Base-by-base conservation (phyloP, 92 coral and sea anemone genomes). In the Ricordea florida region DNA sequence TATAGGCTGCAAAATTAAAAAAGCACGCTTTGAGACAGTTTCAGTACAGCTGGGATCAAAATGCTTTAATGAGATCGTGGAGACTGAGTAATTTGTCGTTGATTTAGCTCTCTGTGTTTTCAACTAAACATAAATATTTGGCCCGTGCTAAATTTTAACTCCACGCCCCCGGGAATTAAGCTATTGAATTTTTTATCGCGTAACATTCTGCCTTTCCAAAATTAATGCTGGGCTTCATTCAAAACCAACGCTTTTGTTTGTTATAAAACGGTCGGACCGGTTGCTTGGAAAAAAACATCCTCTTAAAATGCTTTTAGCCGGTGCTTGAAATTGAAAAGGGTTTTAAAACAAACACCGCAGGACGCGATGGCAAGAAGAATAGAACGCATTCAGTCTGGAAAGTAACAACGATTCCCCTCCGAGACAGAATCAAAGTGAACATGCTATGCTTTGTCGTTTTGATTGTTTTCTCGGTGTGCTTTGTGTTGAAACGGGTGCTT, bases 121-220 rank as follows among this genome's bases (percentile, higher is more conserved):
- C 26, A 21, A 44, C 33, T 68, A 76, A 67, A 51, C 79, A 79
- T 76, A 84, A 84, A 84, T 77, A 84, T 84, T 84, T 84, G 78
- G 84, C 67, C 55, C 46, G 48, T 56, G 42, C 79, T 62, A 72
- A 70, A 73, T 84, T 79, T 73, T 62, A n/a, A 61, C 72, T 42
- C 89, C 89, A 84, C 89, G 89, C 89, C 89, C 75, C 63, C 43
- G 24, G 58, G 30, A 68, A 61, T 78, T 79, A 86, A 33, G 77
- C 85, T 79, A 30, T 78, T 90, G 88, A 90, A 86, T 87, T 71
- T 90, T 90, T 83, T 58, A 90, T 85, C 71, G 76, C 79, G 56
- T 82, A 90, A 90, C 96, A 87, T 86, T 86, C 68, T 38, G 33
- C 51, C 55, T 66, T 69, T 50, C 62, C 44, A 80, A 85, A 85